Percentiles rank a stretch among this genome's conserved stretches.
Conservation (phyloP, 2,113 vertebrate species). For the Trichomycterus rosablanca region DNA sequence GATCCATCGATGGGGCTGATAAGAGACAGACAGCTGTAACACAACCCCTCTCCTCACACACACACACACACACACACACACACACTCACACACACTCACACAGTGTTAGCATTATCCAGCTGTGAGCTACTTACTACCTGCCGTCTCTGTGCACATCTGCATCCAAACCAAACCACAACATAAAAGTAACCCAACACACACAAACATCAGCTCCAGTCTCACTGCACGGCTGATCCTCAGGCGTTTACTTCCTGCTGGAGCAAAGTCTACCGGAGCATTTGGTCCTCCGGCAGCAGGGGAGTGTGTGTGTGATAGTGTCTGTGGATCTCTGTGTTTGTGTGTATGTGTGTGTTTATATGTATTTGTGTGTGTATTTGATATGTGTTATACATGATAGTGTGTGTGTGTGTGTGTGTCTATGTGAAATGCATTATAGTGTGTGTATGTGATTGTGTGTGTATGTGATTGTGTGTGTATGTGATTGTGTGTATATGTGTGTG, state of each 20-base stretch:
- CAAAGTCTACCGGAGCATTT: neutral
- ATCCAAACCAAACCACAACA: slow-evolving; percentile 35
- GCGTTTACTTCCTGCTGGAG: slow-evolving; percentile 2
- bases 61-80: slow-evolving; percentile 19
- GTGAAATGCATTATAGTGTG: too few species aligned
- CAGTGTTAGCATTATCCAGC: slow-evolving; percentile 67
- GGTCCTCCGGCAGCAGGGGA: neutral
- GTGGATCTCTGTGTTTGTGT: neutral
- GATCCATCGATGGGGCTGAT: slow-evolving; percentile 40
- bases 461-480: slow-evolving; percentile 5
- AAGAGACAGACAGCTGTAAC: slow-evolving; percentile 54
- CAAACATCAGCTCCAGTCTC: neutral
- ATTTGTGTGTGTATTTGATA: slow-evolving; percentile 8
- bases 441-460: slow-evolving; percentile 12
- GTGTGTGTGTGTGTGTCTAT: slow-evolving; percentile 9
- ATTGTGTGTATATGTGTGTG: slow-evolving; percentile 39
- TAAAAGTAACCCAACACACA: slow-evolving; percentile 31
- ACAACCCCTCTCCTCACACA: slow-evolving; percentile 35
- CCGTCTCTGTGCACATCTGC: slow-evolving; percentile 57
- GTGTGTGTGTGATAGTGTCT: slow-evolving; percentile 24
- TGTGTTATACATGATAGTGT: slow-evolving; percentile 6
- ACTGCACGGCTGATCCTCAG: neutral
- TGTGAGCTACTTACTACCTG: slow-evolving; percentile 77
- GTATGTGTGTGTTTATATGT: slow-evolving; percentile 9
- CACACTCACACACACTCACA: slow-evolving; percentile 14